Evolutionary conservation across 2,888 invertebrate species (phyloP).

Genomic region (Leptura quadrifasciata): DNA sequence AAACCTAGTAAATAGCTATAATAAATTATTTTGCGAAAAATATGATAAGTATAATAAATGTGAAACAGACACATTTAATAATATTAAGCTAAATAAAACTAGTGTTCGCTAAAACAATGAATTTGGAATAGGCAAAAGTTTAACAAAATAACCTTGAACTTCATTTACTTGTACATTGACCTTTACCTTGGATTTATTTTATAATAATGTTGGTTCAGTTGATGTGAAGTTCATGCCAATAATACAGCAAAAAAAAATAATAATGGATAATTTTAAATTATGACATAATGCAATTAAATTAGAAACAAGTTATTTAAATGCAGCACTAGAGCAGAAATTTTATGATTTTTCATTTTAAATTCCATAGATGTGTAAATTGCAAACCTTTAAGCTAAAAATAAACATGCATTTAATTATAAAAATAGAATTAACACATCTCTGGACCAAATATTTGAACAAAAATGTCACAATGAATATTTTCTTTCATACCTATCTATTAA

Average conservation of each 20-base stretch:
- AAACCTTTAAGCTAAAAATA: slow-evolving; percentile 35
- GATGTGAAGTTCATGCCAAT: background rate
- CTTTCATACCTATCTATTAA: background rate
- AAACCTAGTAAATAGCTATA: no score
- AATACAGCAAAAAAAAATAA: background rate
- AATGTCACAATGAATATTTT: slow-evolving; percentile 23
- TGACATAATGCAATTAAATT: slow-evolving; percentile 38
- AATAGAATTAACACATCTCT: slow-evolving; percentile 38
- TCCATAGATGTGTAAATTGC: slow-evolving; percentile 38
- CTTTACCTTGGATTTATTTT: slow-evolving; percentile 22
- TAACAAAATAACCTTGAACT: background rate
- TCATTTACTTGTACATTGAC: slow-evolving; percentile 8
- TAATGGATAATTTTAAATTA: slow-evolving; percentile 31
- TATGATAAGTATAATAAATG: no score
- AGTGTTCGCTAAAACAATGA: background rate
- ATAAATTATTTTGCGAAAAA: no score
- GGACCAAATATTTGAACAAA: slow-evolving; percentile 25
- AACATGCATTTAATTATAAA: slow-evolving; percentile 39
- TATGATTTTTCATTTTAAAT: slow-evolving; percentile 35
- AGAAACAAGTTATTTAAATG: slow-evolving; percentile 41
- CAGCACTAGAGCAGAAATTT: slow-evolving; percentile 36
- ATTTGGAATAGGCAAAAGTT: background rate
- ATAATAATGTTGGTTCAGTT: background rate
- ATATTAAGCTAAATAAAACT: background rate
- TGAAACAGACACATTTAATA: background rate